Base-by-base conservation (phyloP, 2,888 invertebrate genomes). In the Tenthredo livida region DNA sequence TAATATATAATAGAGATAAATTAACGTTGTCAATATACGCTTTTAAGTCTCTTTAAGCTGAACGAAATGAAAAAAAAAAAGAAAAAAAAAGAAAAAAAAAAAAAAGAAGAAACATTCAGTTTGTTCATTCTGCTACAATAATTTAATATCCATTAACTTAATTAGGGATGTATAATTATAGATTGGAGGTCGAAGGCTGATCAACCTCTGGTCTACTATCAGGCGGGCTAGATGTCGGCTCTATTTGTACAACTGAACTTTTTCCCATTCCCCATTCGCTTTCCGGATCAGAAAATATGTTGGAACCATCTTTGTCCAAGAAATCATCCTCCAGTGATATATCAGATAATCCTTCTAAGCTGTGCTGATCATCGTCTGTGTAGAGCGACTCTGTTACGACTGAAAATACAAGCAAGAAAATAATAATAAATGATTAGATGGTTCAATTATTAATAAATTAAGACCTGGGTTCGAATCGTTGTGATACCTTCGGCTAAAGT, bases 201-300 rank as follows among this genome's bases (percentile, higher is more conserved):
- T 96, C 95, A 4, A 95, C 94, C 93, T 96, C 96, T 0, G 95
- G 95, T 84, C 95, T 94, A 85, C 91, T 91, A 87, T 95, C 95
- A 0, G 92, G 89, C 82, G 93, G 92, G 85, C 91, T 93, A 9
- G 77, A 78, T 29, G 75, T 58, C 77, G 58, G 33, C 12, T 17
- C 91, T 89, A 65, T 87, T 88, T 86, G 87, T 86, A 40, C 92
- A 91, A 90, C 37, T 88, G 90, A 4, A 89, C 91, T 50, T 89
- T 90, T 90, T 21, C 88, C 90, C 85, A 91, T 90, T 70, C 93
- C 94, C 96, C 96, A 96, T 89, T 96, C 96, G 89, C 96, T 96
- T 92, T 96, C 96, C 0, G 96, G 96, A 90, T 96, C 96, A 0
- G 96, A 96, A 92, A 96, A 96, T 87, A 96, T 94, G 87, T 95